Evolutionary conservation across 2,113 vertebrate genomes (phyloP).

Genomic region (Chaetops frenatus): DNA sequence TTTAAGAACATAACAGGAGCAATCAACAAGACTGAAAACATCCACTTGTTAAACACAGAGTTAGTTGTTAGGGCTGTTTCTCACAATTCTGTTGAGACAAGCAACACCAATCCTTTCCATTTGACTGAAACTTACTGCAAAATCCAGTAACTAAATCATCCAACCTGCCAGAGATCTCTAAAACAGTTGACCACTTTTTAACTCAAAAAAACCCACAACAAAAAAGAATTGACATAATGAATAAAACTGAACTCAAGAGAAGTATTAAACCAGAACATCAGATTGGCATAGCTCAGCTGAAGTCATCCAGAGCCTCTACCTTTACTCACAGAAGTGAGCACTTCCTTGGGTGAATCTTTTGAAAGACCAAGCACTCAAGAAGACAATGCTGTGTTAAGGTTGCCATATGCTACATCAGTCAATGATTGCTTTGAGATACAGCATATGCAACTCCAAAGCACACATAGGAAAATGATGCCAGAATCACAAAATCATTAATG

Average conservation of each 20-base stretch:
- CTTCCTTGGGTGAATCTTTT: background rate
- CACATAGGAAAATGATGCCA: background rate
- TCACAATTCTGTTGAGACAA: background rate
- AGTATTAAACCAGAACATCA: background rate
- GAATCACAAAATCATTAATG: background rate
- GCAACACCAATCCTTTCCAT: background rate
- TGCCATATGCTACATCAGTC: background rate
- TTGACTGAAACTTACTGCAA: background rate
- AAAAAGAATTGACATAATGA: background rate
- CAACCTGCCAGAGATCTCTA: background rate
- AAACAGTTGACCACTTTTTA: background rate
- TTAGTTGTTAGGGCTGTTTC: background rate
- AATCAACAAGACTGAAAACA: background rate
- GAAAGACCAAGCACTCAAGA: background rate
- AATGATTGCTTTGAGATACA: background rate
- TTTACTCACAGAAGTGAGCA: background rate
- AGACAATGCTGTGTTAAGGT: background rate
- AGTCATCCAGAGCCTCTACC: background rate
- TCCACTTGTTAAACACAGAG: background rate
- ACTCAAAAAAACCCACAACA: background rate
- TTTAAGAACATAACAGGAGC: background rate
- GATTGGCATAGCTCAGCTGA: background rate
- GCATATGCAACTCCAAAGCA: accelerated
- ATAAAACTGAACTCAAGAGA: background rate
- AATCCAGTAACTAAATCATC: background rate